phyloP scores from a whole-genome alignment of 1,140 invertebrate species.

The Eriocheir sinensis region DNA sequence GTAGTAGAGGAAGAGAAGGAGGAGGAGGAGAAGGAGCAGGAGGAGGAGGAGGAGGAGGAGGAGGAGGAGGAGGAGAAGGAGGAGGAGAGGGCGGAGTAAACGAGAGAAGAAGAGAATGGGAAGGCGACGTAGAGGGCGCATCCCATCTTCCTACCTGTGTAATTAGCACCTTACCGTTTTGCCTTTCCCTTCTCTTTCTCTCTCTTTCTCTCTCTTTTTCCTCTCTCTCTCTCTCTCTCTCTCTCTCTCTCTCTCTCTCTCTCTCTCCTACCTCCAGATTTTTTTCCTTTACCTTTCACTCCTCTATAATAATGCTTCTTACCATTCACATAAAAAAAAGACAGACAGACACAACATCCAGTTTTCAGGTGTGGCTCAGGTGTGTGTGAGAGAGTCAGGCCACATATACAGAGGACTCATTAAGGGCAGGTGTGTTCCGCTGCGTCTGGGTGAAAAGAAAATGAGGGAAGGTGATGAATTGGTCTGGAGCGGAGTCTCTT shows the following conservation, averaged over 20 bases:
- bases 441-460: neutral
- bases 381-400: neutral
- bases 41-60: neutral
- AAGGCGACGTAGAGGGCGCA: neutral
- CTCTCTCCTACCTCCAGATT: neutral
- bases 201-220: neutral
- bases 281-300: neutral
- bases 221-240: neutral
- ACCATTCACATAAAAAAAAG: neutral
- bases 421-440: neutral
- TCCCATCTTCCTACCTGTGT: neutral
- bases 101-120: neutral
- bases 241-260: neutral
- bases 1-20: neutral
- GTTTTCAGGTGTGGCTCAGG: neutral
- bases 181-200: neutral
- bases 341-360: too few relatives aligned
- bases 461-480: neutral
- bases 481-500: neutral
- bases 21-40: neutral
- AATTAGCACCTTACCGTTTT: slow-evolving; percentile 26
- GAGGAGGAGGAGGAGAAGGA: neutral
- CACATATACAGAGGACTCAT: neutral
- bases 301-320: neutral
- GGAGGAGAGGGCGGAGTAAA: neutral